Evolutionary conservation across 2,888 invertebrate genomes (phyloP), one percentile per base, ranked within the genome.

Genomic region (Lasioglossum villosulum): DNA sequence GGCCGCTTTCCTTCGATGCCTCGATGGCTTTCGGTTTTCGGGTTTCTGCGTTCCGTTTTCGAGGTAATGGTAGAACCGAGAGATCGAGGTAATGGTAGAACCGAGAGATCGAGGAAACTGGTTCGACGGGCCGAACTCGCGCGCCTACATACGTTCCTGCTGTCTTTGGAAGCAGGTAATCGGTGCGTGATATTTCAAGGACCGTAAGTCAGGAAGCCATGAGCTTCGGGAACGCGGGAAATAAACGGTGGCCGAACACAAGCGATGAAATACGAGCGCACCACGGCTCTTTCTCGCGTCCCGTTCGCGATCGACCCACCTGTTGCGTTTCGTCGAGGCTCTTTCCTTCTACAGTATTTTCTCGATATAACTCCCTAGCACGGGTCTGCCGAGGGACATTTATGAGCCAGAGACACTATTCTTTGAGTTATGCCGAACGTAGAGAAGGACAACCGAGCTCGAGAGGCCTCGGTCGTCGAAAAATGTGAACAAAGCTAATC

Each of bases 151-250:
- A 16, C 42, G 45, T 52, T 8, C 52, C 66, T 48, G 16, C 45
- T 30, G 19, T 4, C 70, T 30, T 8, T 10, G 39, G 59, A 39
- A 75, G 48, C 34, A 27, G 70, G 71, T 74, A 78, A 79, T 75
- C 73, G 76, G 74, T 56, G 79, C 80, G 59, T 59, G 68, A 82
- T 81, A 86, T 82, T 82, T 83, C 87, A 82, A 88, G 84, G 82
- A 80, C 78, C 90, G 90, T 90, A 91, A 91, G 89, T 83, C 90
- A 89, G 91, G 91, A 90, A 90, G 91, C 91, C 76, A 76, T 78
- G 77, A 87, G 86, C 80, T 83, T 84, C 82, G 85, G 74, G 86
- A 89, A 91, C 91, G 90, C 86, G 91, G 90, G 91, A 91, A 91
- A 90, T 86, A 87, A 91, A 81, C 77, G 84, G 71, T 77, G 59